phyloP scores from a whole-genome alignment of 2,888 invertebrate genomes.

The Allophyes oxyacanthae region DNA sequence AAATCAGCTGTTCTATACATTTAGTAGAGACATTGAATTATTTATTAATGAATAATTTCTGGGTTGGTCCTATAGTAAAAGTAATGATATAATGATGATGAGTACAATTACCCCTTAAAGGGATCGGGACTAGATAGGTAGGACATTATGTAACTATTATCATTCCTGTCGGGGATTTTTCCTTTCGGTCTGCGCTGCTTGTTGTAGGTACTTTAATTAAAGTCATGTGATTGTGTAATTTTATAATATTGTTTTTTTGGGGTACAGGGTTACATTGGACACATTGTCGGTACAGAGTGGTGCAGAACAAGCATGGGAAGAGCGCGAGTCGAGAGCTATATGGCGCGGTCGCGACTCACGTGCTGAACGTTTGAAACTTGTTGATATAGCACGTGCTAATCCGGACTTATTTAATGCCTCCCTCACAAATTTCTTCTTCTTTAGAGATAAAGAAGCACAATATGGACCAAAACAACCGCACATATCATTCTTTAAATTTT shows the following conservation, averaged over 20 bases:
- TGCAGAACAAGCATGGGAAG: slow-evolving; percentile 91
- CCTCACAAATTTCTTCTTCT: slow-evolving; percentile 99
- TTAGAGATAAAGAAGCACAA: slow-evolving; percentile 93
- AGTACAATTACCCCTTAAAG: too few relatives aligned
- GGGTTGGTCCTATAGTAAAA: too few relatives aligned
- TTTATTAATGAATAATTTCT: too few relatives aligned
- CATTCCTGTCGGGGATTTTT: too few relatives aligned
- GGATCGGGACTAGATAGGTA: too few relatives aligned
- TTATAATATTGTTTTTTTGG: slow-evolving; percentile 3
- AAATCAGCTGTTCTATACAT: too few relatives aligned
- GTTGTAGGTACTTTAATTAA: too few relatives aligned
- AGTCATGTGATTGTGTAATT: background rate
- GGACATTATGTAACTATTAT: too few relatives aligned
- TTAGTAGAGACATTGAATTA: too few relatives aligned
- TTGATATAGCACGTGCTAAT: slow-evolving; percentile 92
- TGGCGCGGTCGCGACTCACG: slow-evolving; percentile 98
- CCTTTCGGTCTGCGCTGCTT: too few relatives aligned
- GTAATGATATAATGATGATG: too few relatives aligned
- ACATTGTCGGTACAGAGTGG: slow-evolving; percentile 97
- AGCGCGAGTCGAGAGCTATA: slow-evolving; percentile 93
- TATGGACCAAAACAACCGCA: slow-evolving; percentile 96
- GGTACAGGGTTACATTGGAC: slow-evolving; percentile 94
- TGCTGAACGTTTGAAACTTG: slow-evolving; percentile 94
- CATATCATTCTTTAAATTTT: slow-evolving; percentile 97
- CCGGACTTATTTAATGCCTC: slow-evolving; percentile 96